Evolutionary conservation across 2,113 vertebrate genomes (phyloP), one percentile per base, ranked within the genome.

Genomic region (Formicarius rufipectus): DNA sequence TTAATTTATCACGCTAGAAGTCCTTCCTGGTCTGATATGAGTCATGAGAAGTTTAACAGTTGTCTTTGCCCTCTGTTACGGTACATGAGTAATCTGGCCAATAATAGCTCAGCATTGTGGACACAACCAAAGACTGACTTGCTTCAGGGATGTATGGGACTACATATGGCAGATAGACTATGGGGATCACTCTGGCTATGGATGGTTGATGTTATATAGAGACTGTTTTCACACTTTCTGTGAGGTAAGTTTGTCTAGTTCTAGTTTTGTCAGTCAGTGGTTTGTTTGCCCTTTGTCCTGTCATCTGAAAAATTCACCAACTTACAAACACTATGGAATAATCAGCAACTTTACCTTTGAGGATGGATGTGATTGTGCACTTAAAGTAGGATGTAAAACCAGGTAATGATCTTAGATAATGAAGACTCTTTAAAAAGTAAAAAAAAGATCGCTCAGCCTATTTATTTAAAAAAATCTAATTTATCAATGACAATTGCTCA

Each of bases 61-160:
- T 71, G 33, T 21, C 30, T 78, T 67, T 95, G 30, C 23, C 64
- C 49, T 74, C 28, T 89, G 9, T 49, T 53, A 68, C 42, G 50
- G 31, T 22, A 55, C 20, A 24, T 81, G 84, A 87, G 35, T 84
- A 84, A 84, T 73, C 37, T 2, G 8, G 9, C 40, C 42, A 53
- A 64, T 50, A 95, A 71, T 42, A 88, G 60, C 2, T 4, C n/a
- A 55, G 31, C 75, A 21, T 21, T 37, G 5, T 1, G 8, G 31
- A 62, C 10, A 10, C 12, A 53, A 49, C 13, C 69, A 60, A 74
- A 37, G 68, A n/a, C 25, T 19, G 24, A 1, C 6, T 87, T 53
- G 8, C 21, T 71, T 84, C 56, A 67, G 31, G 40, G 50, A 39
- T 0, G 0, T 11, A 14, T 23, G 12, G 20, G 13, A 18, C 60